Evolutionary conservation across 1,140 invertebrate genomes (phyloP).

Genomic region (Coelopa frigida): DNA sequence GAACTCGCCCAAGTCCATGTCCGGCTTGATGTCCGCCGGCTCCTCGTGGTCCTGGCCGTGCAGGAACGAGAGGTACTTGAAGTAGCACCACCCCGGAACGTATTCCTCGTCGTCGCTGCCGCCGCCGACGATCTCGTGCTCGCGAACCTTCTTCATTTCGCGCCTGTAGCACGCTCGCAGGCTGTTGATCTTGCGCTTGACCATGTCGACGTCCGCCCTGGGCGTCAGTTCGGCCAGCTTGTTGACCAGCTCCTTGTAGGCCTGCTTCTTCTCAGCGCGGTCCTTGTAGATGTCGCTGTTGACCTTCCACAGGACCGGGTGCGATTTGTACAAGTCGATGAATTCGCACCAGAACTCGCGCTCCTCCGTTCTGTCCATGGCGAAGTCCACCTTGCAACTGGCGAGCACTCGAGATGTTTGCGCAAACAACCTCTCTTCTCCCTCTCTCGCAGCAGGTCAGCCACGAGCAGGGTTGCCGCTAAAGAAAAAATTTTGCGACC

Average conservation of each 20-base stretch:
- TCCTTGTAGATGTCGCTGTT: neutral
- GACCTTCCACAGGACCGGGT: constrained; percentile 2
- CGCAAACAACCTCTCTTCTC: too few species aligned
- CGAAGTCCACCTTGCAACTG: too few species aligned
- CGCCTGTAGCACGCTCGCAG: neutral
- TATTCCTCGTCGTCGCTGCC: neutral
- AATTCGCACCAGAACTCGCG: constrained; percentile 8
- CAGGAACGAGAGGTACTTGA: too few species aligned
- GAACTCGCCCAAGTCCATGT: neutral
- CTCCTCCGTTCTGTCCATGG: too few species aligned
- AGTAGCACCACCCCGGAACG: too few species aligned
- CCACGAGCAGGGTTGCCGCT: too few species aligned
- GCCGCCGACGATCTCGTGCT: neutral
- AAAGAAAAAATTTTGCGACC: too few species aligned
- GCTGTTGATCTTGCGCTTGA: constrained; percentile 5
- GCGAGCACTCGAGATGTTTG: too few species aligned
- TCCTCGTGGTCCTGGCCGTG: too few species aligned
- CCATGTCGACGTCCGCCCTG: constrained; percentile 2
- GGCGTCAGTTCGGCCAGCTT: constrained; percentile 4
- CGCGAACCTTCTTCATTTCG: neutral
- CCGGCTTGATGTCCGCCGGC: neutral
- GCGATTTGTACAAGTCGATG: constrained; percentile 5
- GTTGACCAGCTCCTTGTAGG: neutral
- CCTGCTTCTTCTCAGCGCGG: neutral
- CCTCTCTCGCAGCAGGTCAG: too few species aligned